Base-by-base conservation (phyloP, 2,113 vertebrate species). In the Rhineura floridana region DNA sequence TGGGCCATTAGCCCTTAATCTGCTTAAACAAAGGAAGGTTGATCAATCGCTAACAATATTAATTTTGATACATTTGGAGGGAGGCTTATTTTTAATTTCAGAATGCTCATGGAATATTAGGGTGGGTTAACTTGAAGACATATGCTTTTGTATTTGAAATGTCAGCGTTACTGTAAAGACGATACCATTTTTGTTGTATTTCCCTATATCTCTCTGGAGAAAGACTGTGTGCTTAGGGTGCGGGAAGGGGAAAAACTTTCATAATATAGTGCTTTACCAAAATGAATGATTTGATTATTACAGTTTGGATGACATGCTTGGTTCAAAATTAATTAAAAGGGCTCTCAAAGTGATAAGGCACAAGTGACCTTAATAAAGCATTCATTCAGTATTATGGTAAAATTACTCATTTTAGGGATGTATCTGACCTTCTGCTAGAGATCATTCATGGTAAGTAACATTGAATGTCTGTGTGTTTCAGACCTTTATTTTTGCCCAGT, bases 311-410 rank as follows among this genome's bases (percentile, higher is more conserved):
- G 39, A 84, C 2, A 0, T 4, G 1, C 13, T 23, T 25, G 89
- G n/a, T 91, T 90, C 48, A 48, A 90, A 91, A 50, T 85, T 78
- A 87, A 70, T 52, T 83, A 90, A 52, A 92, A 59, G 28, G 0
- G 1, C 55, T 10, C 39, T 13, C 50, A 86, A 88, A 93, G 69
- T 48, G 3, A 73, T 82, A 91, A 88, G 6, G 39, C 72, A 87
- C 42, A 85, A 88, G 21, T 87, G 79, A 91, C 86, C 73, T 62
- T 89, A 88, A 81, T 65, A 76, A 76, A 63, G 81, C 73, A 82
- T 59, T 55, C 86, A 90, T 91, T 69, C 3, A 91, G 91, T 92
- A 90, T 62, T 13, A 62, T 23, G 17, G 42, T 46, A 4, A 7
- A 85, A 93, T 72, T 25, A 0, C 17, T 30, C 28, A 3, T 76